Conservation (phyloP, 1,140 invertebrate species). For the Eufriesea mexicana region DNA sequence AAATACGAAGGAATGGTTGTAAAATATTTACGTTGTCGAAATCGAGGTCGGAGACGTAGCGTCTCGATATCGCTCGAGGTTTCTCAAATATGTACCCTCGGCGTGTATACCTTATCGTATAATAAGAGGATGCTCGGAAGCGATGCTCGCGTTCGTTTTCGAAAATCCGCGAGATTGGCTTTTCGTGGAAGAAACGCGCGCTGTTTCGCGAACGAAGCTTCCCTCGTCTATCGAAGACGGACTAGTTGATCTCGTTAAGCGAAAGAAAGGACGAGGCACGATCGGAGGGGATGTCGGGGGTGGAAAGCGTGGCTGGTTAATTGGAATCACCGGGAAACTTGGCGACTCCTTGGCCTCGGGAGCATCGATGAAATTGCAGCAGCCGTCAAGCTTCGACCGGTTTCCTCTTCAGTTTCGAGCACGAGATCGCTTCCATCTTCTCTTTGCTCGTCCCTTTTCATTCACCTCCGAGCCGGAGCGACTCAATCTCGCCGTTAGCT, state of each 20-base stretch:
- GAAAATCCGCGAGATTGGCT: not conserved
- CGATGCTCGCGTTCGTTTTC: not conserved
- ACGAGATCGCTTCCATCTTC: not conserved
- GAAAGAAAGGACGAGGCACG: not conserved
- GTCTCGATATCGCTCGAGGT: no score
- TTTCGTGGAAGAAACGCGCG: not conserved
- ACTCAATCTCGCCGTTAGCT: conserved; percentile 2
- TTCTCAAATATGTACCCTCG: no score
- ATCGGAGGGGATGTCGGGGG: not conserved
- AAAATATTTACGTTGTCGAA: not conserved
- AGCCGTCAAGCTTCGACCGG: conserved; percentile 1
- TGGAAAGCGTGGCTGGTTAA: conserved; percentile 35
- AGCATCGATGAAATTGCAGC: conserved; percentile 41
- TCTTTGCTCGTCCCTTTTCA: not conserved
- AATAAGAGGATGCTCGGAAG: no score
- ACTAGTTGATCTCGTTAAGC: not conserved
- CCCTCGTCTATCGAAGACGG: not conserved
- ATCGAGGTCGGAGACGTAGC: not conserved
- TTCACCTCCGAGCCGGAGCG: not conserved
- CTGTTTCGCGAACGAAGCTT: not conserved
- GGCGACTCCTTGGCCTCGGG: conserved; percentile 2
- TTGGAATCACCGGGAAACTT: conserved; percentile 33
- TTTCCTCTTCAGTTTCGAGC: conserved; percentile 37
- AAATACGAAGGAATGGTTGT: not conserved
- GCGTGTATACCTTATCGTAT: no score